Conservation (phyloP, 2,797 vertebrate genomes). For the Epinephelus coioides region DNA sequence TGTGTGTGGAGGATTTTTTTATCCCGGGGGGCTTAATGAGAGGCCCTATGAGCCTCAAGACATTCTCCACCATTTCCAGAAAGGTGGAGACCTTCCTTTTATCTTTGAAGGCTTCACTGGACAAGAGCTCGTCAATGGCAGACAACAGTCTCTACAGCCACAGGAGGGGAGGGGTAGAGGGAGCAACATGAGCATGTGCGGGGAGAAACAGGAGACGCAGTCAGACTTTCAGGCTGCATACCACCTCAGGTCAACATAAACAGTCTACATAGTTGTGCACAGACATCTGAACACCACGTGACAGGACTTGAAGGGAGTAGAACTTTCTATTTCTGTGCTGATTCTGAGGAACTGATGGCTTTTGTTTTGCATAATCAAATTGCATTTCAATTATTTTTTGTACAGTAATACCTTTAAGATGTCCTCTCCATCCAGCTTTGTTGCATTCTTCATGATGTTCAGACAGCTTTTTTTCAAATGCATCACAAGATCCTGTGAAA, state of each 20-base stretch:
- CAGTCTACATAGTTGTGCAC: slow-evolving; percentile 29
- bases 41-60: slow-evolving; percentile 65
- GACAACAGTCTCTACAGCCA: slow-evolving; percentile 68
- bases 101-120: slow-evolving; percentile 19
- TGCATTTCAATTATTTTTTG: background rate
- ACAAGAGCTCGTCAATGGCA: slow-evolving; percentile 69
- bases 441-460: slow-evolving; percentile 26
- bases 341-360: background rate
- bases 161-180: slow-evolving; percentile 26
- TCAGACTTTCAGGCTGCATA: slow-evolving; percentile 57
- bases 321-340: slow-evolving; percentile 31
- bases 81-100: slow-evolving; percentile 72
- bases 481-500: background rate
- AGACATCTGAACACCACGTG: slow-evolving; percentile 28
- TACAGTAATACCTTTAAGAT: slow-evolving; percentile 71
- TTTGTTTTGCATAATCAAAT: background rate
- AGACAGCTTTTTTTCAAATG: slow-evolving; percentile 55
- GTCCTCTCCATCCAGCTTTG: slow-evolving; percentile 20
- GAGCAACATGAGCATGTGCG: slow-evolving; percentile 4
- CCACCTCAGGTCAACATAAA: slow-evolving; percentile 53
- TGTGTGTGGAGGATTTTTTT: background rate
- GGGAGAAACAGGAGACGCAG: slow-evolving; percentile 41
- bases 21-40: slow-evolving; percentile 23
- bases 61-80: slow-evolving; percentile 71
- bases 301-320: background rate